Conservation (phyloP, 2,888 invertebrate species). For the Spicauda simplicius region DNA sequence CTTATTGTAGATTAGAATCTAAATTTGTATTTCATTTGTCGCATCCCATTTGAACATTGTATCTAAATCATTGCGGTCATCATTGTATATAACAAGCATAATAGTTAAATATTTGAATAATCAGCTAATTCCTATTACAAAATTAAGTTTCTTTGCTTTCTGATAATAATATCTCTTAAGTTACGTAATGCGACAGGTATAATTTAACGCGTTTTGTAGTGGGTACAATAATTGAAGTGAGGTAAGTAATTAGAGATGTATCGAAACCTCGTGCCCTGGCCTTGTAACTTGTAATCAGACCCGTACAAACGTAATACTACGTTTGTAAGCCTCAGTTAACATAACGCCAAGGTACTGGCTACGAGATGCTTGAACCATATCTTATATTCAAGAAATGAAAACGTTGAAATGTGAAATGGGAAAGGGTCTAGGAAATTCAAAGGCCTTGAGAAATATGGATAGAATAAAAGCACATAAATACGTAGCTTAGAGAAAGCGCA, state of each 20-base stretch:
- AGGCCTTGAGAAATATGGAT: neutral
- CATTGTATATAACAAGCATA: no score
- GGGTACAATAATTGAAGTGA: neutral
- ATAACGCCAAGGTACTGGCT: conserved; percentile 8
- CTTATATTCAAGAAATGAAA: neutral
- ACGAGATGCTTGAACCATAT: conserved; percentile 17
- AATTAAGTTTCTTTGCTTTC: no score
- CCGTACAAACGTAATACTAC: conserved; percentile 5
- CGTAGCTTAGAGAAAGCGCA: neutral
- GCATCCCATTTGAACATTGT: no score
- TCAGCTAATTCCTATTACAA: no score
- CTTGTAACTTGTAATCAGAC: conserved; percentile 24
- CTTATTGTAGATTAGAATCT: no score
- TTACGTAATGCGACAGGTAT: no score
- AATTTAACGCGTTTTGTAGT: no score
- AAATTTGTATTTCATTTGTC: no score
- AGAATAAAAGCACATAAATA: neutral
- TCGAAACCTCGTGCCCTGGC: conserved; percentile 21
- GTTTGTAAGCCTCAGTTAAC: conserved; percentile 21
- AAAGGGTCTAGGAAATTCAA: neutral
- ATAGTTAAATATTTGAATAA: no score
- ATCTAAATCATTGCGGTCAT: no score
- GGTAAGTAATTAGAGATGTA: conserved; percentile 19
- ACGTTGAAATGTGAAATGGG: neutral
- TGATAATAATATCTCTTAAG: no score